Base-by-base conservation (phyloP, 2,113 vertebrate genomes). In the Acinonyx jubatus region DNA sequence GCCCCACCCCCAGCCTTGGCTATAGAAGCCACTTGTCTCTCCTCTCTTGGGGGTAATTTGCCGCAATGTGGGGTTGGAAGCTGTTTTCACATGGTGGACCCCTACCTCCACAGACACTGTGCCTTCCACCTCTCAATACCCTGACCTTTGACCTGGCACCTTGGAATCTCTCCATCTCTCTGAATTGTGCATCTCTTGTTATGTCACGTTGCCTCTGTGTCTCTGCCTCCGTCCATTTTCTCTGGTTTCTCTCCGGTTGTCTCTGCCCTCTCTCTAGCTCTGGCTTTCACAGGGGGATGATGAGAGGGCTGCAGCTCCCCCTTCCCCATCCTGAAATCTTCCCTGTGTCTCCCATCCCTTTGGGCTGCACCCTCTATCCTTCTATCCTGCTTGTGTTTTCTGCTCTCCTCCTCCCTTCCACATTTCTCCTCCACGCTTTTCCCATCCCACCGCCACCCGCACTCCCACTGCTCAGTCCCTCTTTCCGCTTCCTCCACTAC, bases 401-500 rank as follows among this genome's bases (percentile, higher is more conserved):
- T 0, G 9, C 19, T 5, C 80, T 57, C 31, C 16, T 52, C 45
- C 31, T 38, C 65, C 12, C 8, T 14, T 33, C 11, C 21, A 69
- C 41, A 31, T 57, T 38, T 93, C 31, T 80, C 52, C 25, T 19
- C 4, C 0, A 57, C 15, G 29, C 23, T 52, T 50, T 19, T 50
- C 27, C 31, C 15, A n/a, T 27, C 45, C 33, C 87, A 31, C 21
- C 12, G 8, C 48, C 3, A 25, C 19, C 25, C 1, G 1, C 23
- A n/a, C 27, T 29, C 74, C 73, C 63, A 29, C 21, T 36, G 74
- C 73, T 66, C 45, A 7, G 48, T 50, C 68, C 69, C 71, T 41
- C 84, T 38, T 96, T 71, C 81, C 27, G 19, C 63, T 66, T 66
- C 61, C 66, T 79, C 61, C 68, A 31, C 78, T 89, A 97, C 94